Base-by-base conservation (phyloP, 2,113 vertebrate genomes). In the Mus pahari region DNA sequence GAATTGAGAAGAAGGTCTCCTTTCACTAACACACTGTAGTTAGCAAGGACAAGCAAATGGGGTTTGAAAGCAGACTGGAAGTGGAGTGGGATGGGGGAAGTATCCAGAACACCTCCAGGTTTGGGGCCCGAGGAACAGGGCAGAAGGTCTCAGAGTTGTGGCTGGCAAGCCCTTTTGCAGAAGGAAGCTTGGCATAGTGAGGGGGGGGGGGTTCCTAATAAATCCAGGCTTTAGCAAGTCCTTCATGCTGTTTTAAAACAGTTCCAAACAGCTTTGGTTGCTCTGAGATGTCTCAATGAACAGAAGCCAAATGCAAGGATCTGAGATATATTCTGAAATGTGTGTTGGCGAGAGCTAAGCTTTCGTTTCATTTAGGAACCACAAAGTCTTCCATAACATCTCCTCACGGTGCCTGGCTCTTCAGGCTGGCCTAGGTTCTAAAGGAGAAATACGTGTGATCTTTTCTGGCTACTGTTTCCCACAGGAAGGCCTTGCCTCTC, bases 331-430 rank as follows among this genome's bases (percentile, higher is more conserved):
- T 88, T 96, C 64, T 90, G 89, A 94, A 96, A 93, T 78, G 68
- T 71, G n/a, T 58, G 53, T 79, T 96, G 96, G 92, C 92, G 70
- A 19, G 48, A 94, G 66, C 64, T 78, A 96, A 82, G 81, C 83
- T 81, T 96, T 95, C 50, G 73, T 97, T 95, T 93, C 75, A 55
- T 93, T 86, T 95, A 66, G 91, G 83, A 97, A 20, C 74, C 87
- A 91, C 55, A 94, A 92, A 92, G 60, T 88, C 88, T 78, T 81
- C 13, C 71, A 4, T 92, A 93, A 81, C 50, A 2, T 74, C 87
- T 97, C 86, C 45, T 19, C 6, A 62, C 28, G 3, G 89, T 24
- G 39, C 48, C 42, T 78, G 22, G 14, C 42, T 42, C 79, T 19
- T 17, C 53, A 87, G 64, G 68, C 20, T 75, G 53, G 73, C 68